Conservation (phyloP, 2,113 vertebrate species). For the Antechinus stuartii region DNA sequence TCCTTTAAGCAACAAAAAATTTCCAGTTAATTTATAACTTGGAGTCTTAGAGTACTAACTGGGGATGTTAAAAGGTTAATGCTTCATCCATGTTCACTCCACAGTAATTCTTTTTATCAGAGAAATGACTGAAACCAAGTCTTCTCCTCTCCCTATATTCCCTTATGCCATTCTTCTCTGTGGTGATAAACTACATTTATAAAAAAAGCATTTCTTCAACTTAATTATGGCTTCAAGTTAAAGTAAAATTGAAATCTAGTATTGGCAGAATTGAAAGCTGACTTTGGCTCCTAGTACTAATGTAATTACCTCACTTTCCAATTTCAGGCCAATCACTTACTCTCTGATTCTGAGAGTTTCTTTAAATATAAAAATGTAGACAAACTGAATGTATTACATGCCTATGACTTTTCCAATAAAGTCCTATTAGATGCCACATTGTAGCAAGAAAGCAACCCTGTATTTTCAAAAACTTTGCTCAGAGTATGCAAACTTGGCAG, state of each 20-base stretch:
- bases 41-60: neutral
- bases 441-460: neutral
- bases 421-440: neutral
- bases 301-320: neutral
- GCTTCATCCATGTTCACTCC: neutral
- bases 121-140: neutral
- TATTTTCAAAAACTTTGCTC: neutral
- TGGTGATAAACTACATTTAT: neutral
- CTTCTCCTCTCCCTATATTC: neutral
- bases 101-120: neutral
- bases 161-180: neutral
- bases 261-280: neutral
- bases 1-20: neutral
- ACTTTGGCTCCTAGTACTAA: neutral
- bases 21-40: neutral
- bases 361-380: neutral
- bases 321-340: neutral
- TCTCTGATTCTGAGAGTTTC: neutral
- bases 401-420: neutral
- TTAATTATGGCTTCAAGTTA: neutral
- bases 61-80: neutral
- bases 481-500: neutral
- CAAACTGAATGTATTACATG: neutral
- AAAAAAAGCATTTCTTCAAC: neutral
- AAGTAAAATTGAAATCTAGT: neutral